Conservation (phyloP, 92 coral and sea anemone species). For the Isaurus tuberculatus region DNA sequence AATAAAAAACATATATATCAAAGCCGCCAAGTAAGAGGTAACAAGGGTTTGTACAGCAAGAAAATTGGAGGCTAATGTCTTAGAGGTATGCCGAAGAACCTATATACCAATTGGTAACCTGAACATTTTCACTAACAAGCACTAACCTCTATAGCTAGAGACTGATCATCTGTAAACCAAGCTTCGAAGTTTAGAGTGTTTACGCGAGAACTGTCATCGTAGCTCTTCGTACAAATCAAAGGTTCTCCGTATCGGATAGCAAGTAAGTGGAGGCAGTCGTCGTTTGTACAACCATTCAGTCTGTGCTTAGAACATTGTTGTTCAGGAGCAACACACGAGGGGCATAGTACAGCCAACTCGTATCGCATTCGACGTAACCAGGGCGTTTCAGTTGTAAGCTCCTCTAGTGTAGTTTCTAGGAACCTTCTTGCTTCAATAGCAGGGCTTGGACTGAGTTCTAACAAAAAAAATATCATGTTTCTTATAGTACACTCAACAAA, state of each 20-base stretch:
- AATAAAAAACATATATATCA: no score
- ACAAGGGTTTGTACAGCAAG: no score
- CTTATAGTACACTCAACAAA: no score
- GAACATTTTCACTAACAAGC: not conserved
- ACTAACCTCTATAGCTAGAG: no score
- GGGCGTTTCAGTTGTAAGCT: constrained; percentile 20
- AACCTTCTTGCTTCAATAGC: constrained; percentile 27
- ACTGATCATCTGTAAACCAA: not conserved
- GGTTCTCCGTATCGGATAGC: constrained; percentile 36
- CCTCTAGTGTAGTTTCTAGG: constrained; percentile 35
- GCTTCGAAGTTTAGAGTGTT: constrained; percentile 1
- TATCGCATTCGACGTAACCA: constrained; percentile 39
- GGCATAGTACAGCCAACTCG: constrained; percentile 41
- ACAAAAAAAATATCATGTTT: no score
- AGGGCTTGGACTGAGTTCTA: not conserved
- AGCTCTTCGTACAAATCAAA: constrained; percentile 29
- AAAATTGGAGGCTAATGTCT: no score
- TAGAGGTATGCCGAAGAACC: no score
- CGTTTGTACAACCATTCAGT: not conserved
- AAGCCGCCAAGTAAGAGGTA: no score
- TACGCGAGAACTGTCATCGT: constrained; percentile 27
- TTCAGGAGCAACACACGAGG: constrained; percentile 1
- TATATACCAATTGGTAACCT: no score
- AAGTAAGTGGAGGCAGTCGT: constrained; percentile 30
- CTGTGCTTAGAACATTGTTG: constrained; percentile 25